phyloP scores from a whole-genome alignment of 2,888 invertebrate species.

The Melinaea marsaeus region DNA sequence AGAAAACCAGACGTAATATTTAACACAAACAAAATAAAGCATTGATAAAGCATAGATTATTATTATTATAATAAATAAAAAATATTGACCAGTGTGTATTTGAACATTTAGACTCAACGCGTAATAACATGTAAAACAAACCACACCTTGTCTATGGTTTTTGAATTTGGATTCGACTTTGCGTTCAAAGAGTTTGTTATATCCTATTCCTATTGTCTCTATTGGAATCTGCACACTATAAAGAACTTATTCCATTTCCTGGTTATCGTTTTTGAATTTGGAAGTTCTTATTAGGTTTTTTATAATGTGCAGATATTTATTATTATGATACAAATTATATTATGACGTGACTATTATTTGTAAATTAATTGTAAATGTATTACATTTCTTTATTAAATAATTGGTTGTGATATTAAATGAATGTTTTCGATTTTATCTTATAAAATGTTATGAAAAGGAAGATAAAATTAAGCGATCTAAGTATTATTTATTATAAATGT shows the following conservation, averaged over 20 bases:
- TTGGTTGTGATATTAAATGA: no score
- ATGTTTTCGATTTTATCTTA: no score
- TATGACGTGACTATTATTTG: no score
- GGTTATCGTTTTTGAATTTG: not conserved
- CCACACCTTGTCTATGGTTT: slow-evolving; percentile 35
- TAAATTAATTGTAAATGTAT: no score
- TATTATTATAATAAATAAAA: slow-evolving; percentile 62
- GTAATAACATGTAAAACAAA: slow-evolving; percentile 34
- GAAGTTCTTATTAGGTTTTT: not conserved
- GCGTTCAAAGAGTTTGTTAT: slow-evolving; percentile 11
- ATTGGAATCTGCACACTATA: slow-evolving; percentile 8
- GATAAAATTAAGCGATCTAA: no score
- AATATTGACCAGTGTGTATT: slow-evolving; percentile 59
- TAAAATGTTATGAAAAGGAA: no score
- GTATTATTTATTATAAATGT: no score
- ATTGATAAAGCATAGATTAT: not conserved
- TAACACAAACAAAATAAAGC: no score
- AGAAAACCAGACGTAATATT: no score
- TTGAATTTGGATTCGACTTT: slow-evolving; percentile 37
- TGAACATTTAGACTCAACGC: slow-evolving; percentile 70
- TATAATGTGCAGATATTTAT: slow-evolving; percentile 7
- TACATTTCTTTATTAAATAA: no score
- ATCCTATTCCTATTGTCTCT: slow-evolving; percentile 8
- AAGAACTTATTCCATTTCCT: slow-evolving; percentile 5
- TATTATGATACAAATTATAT: no score